These are phyloP conservation scores for Gobio occitaniae DNA, from an alignment of 2,797 vertebrate genomes.

Conservation along the genomic window DNA sequence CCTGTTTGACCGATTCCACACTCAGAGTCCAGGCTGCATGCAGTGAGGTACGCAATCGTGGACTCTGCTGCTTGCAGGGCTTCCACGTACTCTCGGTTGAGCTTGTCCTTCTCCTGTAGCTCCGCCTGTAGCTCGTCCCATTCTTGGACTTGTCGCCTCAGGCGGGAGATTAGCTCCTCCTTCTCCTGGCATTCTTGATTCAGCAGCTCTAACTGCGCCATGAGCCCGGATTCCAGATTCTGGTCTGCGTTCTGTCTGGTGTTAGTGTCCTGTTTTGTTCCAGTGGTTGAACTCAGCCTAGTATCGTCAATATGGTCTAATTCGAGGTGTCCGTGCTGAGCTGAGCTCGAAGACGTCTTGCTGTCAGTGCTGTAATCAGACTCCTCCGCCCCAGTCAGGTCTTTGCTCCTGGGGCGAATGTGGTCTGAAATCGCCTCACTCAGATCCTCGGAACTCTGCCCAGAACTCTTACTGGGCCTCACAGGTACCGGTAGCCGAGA, in stretches of 20 bases:
- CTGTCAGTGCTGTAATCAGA: constrained; percentile 26
- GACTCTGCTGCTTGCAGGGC: constrained; percentile 79
- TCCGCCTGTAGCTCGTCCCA: constrained; percentile 71
- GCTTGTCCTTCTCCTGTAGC: constrained; percentile 75
- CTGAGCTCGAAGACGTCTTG: constrained; percentile 46
- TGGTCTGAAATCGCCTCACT: constrained; percentile 37
- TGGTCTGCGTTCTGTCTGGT: background rate
- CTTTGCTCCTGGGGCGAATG: background rate
- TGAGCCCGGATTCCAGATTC: constrained; percentile 61
- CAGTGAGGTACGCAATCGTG: constrained; percentile 82
- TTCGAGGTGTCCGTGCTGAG: constrained; percentile 16
- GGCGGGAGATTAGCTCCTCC: constrained; percentile 73
- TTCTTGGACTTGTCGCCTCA: constrained; percentile 72
- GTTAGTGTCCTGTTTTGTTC: background rate
- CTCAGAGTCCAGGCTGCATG: constrained; percentile 79
- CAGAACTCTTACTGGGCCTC: constrained; percentile 64
- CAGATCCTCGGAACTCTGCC: constrained; percentile 35
- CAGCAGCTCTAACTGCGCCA: constrained; percentile 77
- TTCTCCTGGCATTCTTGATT: constrained; percentile 83
- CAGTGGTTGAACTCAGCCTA: constrained; percentile 20
- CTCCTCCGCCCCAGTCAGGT: background rate
- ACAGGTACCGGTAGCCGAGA: constrained; percentile 86
- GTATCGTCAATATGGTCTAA: constrained; percentile 40
- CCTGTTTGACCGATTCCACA: constrained; percentile 59
- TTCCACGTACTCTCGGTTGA: constrained; percentile 70